Percentiles rank a stretch among this genome's conserved stretches.
phyloP scores from a whole-genome alignment of 2,113 vertebrate species.

The Psittacus erithacus region DNA sequence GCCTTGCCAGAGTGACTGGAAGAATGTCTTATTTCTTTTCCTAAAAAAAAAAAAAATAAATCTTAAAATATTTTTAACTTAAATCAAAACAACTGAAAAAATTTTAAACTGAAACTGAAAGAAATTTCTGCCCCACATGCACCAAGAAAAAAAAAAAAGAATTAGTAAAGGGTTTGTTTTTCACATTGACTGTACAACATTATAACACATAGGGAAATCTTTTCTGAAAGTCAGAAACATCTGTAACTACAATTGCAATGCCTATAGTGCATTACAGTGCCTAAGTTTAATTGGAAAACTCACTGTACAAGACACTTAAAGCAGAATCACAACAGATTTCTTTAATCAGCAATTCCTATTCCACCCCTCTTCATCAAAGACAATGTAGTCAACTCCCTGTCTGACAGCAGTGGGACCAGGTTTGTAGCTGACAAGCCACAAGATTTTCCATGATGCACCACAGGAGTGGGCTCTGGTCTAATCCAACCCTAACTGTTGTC shows the following conservation, averaged over 20 bases:
- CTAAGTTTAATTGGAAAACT: conserved; percentile 41
- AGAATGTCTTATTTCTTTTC: background rate
- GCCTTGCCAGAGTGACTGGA: background rate
- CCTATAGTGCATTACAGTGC: background rate
- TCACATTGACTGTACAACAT: background rate
- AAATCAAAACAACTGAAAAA: background rate
- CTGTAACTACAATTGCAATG: conserved; percentile 41
- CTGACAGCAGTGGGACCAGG: background rate
- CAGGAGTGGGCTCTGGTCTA: background rate
- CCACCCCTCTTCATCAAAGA: background rate
- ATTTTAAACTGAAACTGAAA: background rate
- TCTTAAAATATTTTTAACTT: background rate
- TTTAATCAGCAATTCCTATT: background rate
- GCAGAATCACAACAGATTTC: background rate
- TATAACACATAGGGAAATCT: conserved; percentile 51
- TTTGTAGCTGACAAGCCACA: background rate
- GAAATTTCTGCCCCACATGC: background rate
- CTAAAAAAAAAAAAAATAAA: background rate
- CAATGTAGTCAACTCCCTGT: background rate
- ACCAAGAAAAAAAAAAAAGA: background rate
- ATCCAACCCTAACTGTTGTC: background rate
- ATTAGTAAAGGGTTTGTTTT: background rate
- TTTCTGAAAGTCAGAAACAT: conserved; percentile 54
- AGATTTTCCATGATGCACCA: background rate
- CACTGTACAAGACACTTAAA: background rate